Base-by-base conservation (phyloP, 2,797 vertebrate species). In the Phaenicophaeus curvirostris region DNA sequence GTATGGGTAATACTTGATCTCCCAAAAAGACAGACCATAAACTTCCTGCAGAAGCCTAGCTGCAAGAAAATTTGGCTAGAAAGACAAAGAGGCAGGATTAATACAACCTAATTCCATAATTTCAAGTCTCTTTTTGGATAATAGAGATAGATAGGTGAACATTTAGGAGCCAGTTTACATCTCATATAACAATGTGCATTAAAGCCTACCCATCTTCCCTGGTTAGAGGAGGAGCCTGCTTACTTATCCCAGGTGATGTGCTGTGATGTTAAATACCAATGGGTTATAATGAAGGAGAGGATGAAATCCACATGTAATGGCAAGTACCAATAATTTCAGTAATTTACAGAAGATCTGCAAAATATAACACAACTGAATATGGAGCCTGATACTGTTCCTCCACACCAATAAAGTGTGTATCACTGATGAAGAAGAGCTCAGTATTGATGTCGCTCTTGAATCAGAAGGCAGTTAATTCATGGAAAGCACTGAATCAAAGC, bases 391-490 rank as follows among this genome's bases (percentile, higher is more conserved):
- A 0, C 19, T 76, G 39, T 39, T 16, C 24, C 37, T 61, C 14
- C 8, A 27, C 41, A 77, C 13, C 30, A 78, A 9, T n/a, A 44
- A 68, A 73, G 27, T 39, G 17, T 0, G 0, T 71, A 46, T 12
- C 17, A 11, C 15, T 28, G 23, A 21, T 50, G 67, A 33, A 63
- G 21, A 86, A 69, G 13, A 39, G 31, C 37, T 78, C 37, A 25
- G 13, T 71, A 80, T 31, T 37, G 39, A 33, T 62, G 33, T 11
- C 4, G 3, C 5, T 41, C 12, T 23, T 63, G 39, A 76, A 50
- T 75, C 92, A 87, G 72, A 95, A 92, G 41, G 48, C 61, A 93
- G 33, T 35, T 46, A 80, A 86, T 53, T 18, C 35, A 68, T 13
- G 8, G 41, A 85, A 83, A 95, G 44, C 3, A 1, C 30, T 71